Base-by-base conservation (phyloP, 2,113 vertebrate species). In the Fulica atra region DNA sequence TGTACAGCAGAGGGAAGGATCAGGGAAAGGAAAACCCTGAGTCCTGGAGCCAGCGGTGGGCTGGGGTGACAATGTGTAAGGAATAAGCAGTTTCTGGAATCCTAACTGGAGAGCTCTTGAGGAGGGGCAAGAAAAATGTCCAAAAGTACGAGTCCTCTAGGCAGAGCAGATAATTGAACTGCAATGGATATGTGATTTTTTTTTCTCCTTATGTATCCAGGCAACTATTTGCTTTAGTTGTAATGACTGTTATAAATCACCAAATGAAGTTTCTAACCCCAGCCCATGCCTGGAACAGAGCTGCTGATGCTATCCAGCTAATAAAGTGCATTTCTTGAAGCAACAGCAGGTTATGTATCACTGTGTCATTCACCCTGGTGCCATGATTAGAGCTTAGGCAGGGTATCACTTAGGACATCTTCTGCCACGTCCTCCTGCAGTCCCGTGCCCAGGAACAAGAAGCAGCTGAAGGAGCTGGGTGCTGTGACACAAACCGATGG, bases 191-290 rank as follows among this genome's bases (percentile, higher is more conserved):
- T 40, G 86, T 66, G 84, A 33, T 56, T 89, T 85, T 28, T 82
- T 28, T 72, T 33, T 59, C 69, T 40, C 28, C 60, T 48, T 23
- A 14, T 50, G 93, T 65, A 90, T 42, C 84, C 83, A 93, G 95
- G 95, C 95, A 95, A 48, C 85, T 61, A 35, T 96, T 94, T 93
- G 89, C 89, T 93, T 53, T 60, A 65, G 73, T 63, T 56, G 86
- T 95, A 97, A 97, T 95, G 94, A 83, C 50, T 91, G 57, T 50
- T 28, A 94, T 95, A 95, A 97, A 97, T 96, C 95, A 97, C 66
- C 35, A 57, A 81, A 50, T 5, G 84, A 81, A n/a, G 53, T 73
- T 79, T 93, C 92, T 59, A 87, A 73, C 36, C 38, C 72, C 54
- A 66, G 14, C 35, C 36, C 28, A 17, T 11, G 50, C 18, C 64